phyloP scores from a whole-genome alignment of 37 sponge, comb jelly and placozoan genomes.

The Agelas oroides region DNA sequence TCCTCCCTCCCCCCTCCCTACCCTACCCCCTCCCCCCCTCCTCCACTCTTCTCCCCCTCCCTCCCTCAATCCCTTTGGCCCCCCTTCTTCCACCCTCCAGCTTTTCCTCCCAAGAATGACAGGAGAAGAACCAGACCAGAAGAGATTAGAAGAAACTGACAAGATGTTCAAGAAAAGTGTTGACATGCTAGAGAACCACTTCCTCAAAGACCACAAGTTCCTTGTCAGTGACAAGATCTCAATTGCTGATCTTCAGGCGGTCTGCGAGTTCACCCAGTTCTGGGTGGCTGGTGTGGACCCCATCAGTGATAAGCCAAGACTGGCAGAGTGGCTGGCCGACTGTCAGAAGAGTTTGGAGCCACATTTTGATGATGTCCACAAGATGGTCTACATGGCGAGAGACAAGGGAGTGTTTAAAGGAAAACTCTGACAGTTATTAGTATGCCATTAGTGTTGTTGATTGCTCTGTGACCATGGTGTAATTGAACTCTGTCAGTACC shows the following conservation, averaged over 20 bases:
- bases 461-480: no score
- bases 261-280: conserved; percentile 83
- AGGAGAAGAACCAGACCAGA: conserved; percentile 31
- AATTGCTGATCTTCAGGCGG: conserved; percentile 84
- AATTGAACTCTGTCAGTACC: neutral
- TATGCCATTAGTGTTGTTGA: no score
- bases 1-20: no score
- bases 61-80: no score
- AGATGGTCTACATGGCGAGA: conserved; percentile 60
- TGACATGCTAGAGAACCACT: conserved; percentile 54
- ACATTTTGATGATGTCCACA: conserved; percentile 77
- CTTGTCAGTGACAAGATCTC: conserved; percentile 72
- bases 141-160: conserved; percentile 30
- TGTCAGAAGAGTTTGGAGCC: conserved; percentile 54
- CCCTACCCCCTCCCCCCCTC: no score
- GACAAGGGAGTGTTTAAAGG: conserved; percentile 51
- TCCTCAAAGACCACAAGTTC: conserved; percentile 71
- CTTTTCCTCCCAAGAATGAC: conserved; percentile 30
- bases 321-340: conserved; percentile 67
- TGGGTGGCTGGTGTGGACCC: conserved; percentile 62
- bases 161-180: conserved; percentile 34
- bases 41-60: no score
- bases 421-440: conserved; percentile 6
- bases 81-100: no score
- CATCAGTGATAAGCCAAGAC: conserved; percentile 40